These are phyloP conservation scores for Botia almorhae DNA, from an alignment of 2,797 vertebrate genomes.

Conservation along the genomic window DNA sequence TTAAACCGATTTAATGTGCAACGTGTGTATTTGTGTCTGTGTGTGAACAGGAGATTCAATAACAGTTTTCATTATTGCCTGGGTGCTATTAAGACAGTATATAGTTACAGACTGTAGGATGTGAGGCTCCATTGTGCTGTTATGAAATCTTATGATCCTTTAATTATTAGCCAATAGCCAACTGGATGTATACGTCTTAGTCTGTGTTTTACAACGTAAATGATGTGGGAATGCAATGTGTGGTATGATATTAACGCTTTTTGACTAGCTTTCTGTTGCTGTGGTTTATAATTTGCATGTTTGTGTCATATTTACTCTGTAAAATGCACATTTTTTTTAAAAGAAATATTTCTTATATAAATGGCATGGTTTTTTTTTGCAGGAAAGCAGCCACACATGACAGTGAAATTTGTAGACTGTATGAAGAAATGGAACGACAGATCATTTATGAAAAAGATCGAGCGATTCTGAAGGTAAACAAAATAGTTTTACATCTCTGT, in stretches of 20 bases:
- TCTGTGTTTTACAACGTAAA: conserved; percentile 61
- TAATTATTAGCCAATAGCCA: conserved; percentile 45
- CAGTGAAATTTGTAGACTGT: conserved; percentile 88
- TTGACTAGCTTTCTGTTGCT: conserved; percentile 25
- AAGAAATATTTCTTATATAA: neutral
- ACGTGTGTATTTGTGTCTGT: neutral
- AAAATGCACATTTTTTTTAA: neutral
- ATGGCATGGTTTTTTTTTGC: conserved; percentile 4
- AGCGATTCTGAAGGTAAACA: conserved; percentile 81
- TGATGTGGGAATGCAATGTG: conserved; percentile 48
- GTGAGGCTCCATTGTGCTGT: neutral
- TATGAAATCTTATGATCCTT: conserved; percentile 50
- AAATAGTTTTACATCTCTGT: neutral
- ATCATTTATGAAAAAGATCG: conserved; percentile 89
- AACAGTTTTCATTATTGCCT: neutral
- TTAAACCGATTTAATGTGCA: neutral
- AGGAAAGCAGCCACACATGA: conserved; percentile 89
- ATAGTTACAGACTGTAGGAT: too few species aligned
- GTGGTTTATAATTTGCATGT: neutral
- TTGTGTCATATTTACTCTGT: neutral
- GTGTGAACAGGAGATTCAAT: neutral
- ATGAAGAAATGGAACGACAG: conserved; percentile 96
- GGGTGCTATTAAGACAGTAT: too few species aligned
- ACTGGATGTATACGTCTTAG: conserved; percentile 62
- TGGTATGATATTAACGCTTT: conserved; percentile 11